Evolutionary conservation across 92 coral and sea anemone species (phyloP).

Genomic region (Phenganax subtilis): DNA sequence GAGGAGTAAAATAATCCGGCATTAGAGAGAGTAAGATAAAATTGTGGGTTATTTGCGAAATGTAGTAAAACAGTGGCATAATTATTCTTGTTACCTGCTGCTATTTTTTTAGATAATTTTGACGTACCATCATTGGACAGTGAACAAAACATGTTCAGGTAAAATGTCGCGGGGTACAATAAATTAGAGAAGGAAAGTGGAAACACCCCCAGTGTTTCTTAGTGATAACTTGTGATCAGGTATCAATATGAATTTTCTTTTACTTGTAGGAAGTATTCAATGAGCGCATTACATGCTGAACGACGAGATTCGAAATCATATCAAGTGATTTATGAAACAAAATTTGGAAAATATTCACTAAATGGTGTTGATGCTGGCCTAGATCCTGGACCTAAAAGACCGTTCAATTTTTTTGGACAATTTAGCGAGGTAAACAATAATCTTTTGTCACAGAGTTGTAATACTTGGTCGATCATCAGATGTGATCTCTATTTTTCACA

Average conservation of each 20-base stretch:
- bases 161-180: too few species aligned
- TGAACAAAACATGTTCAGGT: constrained; percentile 80
- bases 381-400: constrained; percentile 85
- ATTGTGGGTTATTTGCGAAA: too few species aligned
- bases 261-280: constrained; percentile 60
- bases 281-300: constrained; percentile 60
- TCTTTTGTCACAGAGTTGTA: background rate
- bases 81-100: too few species aligned
- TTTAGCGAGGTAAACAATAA: constrained; percentile 60
- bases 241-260: too few species aligned
- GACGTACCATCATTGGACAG: constrained; percentile 83
- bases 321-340: constrained; percentile 68
- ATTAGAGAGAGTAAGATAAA: too few species aligned
- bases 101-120: constrained; percentile 60
- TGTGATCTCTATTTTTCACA: constrained; percentile 12
- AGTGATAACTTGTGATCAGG: too few species aligned
- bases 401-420: constrained; percentile 96
- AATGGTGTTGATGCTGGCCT: constrained; percentile 85
- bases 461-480: background rate
- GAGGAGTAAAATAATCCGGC: too few species aligned
- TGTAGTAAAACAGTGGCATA: too few species aligned
- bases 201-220: too few species aligned
- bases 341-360: constrained; percentile 76
- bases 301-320: constrained; percentile 71
- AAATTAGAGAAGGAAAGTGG: too few species aligned